These are phyloP conservation scores for Mnemiopsis leidyi DNA, from an alignment of 37 sponge, comb jelly and placozoan genomes.

Conservation along the genomic window DNA sequence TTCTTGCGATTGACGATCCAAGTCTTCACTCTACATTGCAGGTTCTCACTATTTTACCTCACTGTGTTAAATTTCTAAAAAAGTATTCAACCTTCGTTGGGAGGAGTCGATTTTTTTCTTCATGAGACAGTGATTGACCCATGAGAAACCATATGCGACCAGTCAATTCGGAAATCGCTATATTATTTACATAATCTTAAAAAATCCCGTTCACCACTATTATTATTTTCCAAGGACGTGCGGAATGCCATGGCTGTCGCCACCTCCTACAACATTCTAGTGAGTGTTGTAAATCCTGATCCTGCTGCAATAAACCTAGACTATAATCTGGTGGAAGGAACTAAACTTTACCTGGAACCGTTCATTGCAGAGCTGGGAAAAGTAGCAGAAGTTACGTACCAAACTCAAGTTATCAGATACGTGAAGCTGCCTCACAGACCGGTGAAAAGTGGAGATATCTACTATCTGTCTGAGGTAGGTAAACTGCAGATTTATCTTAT, in stretches of 20 bases:
- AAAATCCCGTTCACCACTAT: no score
- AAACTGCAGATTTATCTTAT: no score
- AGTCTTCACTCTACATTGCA: neutral
- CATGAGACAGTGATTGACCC: no score
- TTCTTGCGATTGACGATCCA: conserved; percentile 4
- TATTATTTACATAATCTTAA: no score
- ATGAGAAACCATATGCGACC: no score
- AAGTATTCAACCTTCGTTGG: no score
- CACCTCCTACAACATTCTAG: conserved; percentile 64
- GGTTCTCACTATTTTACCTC: no score
- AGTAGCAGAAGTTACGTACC: conserved; percentile 14
- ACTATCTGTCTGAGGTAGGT: conserved; percentile 6
- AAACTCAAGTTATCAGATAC: conserved; percentile 54
- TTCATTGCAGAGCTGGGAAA: neutral
- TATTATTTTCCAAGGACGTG: neutral
- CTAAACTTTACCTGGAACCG: neutral
- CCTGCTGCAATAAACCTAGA: conserved; percentile 20
- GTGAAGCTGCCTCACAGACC: conserved; percentile 16
- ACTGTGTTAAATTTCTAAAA: no score
- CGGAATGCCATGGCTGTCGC: conserved; percentile 55
- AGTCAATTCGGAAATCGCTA: no score
- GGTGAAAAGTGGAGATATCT: conserved; percentile 6
- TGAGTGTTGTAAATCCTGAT: conserved; percentile 56
- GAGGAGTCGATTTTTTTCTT: no score
- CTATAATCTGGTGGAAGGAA: conserved; percentile 2